Evolutionary conservation across 2,113 vertebrate genomes (phyloP).

Genomic region (Saguinus imperator): DNA sequence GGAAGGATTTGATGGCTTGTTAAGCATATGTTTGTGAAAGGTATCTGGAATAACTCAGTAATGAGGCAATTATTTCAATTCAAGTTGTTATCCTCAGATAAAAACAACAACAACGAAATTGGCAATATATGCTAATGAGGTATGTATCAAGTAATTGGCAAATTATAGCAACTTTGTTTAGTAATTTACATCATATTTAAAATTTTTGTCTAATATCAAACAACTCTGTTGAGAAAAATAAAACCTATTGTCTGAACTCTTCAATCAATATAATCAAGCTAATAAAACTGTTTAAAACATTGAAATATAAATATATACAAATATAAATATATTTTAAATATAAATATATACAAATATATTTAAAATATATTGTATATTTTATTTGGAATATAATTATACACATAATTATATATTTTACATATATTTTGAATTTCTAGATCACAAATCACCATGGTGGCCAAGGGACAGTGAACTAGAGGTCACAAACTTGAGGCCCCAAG

Average conservation of each 20-base stretch:
- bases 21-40: neutral
- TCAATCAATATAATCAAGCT: neutral
- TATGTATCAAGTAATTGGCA: neutral
- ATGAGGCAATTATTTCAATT: conserved; percentile 52
- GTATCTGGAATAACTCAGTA: neutral
- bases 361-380: too few relatives aligned
- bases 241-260: neutral
- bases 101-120: neutral
- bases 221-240: neutral
- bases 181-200: neutral
- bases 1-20: neutral
- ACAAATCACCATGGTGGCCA: neutral
- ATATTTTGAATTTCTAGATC: neutral
- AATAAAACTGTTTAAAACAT: conserved; percentile 16
- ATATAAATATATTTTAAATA: too few relatives aligned
- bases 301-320: too few relatives aligned
- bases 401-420: too few relatives aligned
- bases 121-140: neutral
- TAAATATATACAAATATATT: too few relatives aligned
- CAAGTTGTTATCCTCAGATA: neutral
- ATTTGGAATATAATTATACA: too few relatives aligned
- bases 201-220: neutral
- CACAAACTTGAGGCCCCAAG: neutral
- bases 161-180: neutral
- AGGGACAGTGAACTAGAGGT: neutral